Percentiles rank a stretch among this genome's conserved stretches.
Evolutionary conservation across 2,797 vertebrate species (phyloP).

Genomic region (Knipowitschia caucasica): DNA sequence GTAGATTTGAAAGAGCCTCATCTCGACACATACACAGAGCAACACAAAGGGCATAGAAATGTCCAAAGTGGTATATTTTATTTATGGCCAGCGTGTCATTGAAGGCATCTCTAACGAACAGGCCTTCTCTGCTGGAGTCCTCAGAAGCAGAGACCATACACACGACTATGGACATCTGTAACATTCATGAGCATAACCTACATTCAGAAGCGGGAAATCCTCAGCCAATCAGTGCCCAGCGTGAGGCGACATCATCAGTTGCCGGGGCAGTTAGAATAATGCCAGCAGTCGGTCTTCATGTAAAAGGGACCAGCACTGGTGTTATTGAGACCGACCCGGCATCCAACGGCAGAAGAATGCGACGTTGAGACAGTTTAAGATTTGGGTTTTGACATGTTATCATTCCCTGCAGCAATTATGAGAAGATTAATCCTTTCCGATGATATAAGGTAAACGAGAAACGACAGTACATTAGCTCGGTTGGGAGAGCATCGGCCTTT

Average conservation of each 20-base stretch:
- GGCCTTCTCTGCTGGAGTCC: neutral
- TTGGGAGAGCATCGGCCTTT: no score
- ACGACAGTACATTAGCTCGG: no score
- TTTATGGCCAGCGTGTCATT: neutral
- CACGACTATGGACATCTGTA: neutral
- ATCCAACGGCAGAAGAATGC: conserved; percentile 19
- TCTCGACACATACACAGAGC: no score
- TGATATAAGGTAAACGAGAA: no score
- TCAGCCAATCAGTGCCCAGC: conserved; percentile 1
- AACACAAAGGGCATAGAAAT: neutral
- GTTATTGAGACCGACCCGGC: conserved; percentile 73
- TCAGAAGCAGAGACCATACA: neutral
- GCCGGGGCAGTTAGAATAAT: conserved; percentile 73
- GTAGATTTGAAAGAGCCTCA: no score
- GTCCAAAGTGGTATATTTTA: neutral
- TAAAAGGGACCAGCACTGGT: conserved; percentile 70
- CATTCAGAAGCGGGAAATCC: conserved; percentile 1
- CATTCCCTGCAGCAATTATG: no score
- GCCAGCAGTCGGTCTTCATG: conserved; percentile 73
- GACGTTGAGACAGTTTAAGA: no score
- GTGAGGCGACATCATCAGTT: conserved; percentile 45
- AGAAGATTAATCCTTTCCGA: no score
- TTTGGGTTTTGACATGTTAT: no score
- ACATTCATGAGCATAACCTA: conserved; percentile 8
- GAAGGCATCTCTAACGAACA: neutral